phyloP scores from a whole-genome alignment of 1,140 invertebrate species.

The Anoplophora glabripennis region DNA sequence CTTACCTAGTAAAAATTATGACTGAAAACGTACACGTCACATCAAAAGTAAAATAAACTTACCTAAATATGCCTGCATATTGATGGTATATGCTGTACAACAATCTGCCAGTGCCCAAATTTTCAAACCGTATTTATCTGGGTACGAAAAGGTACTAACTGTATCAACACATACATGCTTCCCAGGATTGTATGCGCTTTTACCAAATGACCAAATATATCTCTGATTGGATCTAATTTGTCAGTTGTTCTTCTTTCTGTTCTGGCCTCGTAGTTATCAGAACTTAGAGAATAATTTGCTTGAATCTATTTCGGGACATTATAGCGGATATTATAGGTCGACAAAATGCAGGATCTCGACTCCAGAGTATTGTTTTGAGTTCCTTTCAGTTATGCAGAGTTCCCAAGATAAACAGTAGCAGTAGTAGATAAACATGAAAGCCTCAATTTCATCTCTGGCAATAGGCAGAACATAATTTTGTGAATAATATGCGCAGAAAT shows the following conservation, averaged over 20 bases:
- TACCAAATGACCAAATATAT: slow-evolving; percentile 41
- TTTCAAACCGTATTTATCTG: slow-evolving; percentile 29
- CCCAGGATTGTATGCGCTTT: slow-evolving; percentile 30
- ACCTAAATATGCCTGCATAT: slow-evolving; percentile 38
- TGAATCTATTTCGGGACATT: slow-evolving; percentile 29
- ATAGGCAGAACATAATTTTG: too few species aligned
- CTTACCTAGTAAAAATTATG: too few species aligned
- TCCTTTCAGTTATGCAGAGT: too few species aligned
- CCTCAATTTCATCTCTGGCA: too few species aligned
- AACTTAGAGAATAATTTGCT: slow-evolving; percentile 28
- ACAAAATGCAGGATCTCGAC: too few species aligned
- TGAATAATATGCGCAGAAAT: too few species aligned
- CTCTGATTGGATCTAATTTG: slow-evolving; percentile 42
- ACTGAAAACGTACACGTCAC: too few species aligned
- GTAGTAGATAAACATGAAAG: too few species aligned
- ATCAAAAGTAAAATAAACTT: not conserved
- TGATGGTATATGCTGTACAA: slow-evolving; percentile 36
- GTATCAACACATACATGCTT: slow-evolving; percentile 26
- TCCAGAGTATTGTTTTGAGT: too few species aligned
- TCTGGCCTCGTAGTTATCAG: slow-evolving; percentile 35
- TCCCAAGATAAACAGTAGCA: too few species aligned
- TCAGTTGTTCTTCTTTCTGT: slow-evolving; percentile 32
- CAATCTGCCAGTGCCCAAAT: slow-evolving; percentile 44
- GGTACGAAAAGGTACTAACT: slow-evolving; percentile 28
- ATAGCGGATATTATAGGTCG: too few species aligned